phyloP scores from a whole-genome alignment of 2,888 invertebrate genomes.

The Amphipyra berbera region DNA sequence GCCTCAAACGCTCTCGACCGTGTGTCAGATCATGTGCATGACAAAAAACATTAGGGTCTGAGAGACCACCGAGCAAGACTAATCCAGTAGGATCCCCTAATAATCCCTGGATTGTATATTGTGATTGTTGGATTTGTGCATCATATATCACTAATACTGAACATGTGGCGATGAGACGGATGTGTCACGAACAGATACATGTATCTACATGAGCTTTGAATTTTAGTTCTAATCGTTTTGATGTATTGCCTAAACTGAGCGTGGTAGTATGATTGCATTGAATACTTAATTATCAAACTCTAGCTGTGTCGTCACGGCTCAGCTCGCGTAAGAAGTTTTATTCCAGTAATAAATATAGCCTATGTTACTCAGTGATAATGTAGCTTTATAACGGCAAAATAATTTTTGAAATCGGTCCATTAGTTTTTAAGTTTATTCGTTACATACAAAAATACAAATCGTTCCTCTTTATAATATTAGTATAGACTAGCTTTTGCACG shows the following conservation, averaged over 20 bases:
- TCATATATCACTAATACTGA: conserved; percentile 80
- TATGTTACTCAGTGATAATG: too few relatives aligned
- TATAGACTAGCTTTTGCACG: too few relatives aligned
- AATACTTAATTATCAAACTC: too few relatives aligned
- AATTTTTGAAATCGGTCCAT: too few relatives aligned
- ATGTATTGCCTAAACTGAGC: not conserved
- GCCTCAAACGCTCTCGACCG: conserved; percentile 71
- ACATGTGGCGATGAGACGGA: conserved; percentile 82
- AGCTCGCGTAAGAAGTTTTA: too few relatives aligned
- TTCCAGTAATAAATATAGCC: too few relatives aligned
- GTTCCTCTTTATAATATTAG: too few relatives aligned
- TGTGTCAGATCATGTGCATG: conserved; percentile 67
- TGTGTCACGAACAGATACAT: conserved; percentile 57
- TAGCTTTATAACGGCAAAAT: too few relatives aligned
- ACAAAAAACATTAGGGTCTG: conserved; percentile 78
- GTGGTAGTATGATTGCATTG: not conserved
- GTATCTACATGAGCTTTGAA: conserved; percentile 24
- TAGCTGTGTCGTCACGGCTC: too few relatives aligned
- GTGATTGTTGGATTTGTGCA: conserved; percentile 85
- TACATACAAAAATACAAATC: too few relatives aligned
- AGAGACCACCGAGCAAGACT: conserved; percentile 86
- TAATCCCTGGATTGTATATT: conserved; percentile 85
- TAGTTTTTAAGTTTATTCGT: too few relatives aligned
- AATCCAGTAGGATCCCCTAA: conserved; percentile 78
- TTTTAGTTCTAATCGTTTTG: conserved; percentile 10